Percentiles rank a stretch among this genome's conserved stretches.
Evolutionary conservation across 2,113 vertebrate genomes (phyloP).

Genomic region (Taurulus bubalis): DNA sequence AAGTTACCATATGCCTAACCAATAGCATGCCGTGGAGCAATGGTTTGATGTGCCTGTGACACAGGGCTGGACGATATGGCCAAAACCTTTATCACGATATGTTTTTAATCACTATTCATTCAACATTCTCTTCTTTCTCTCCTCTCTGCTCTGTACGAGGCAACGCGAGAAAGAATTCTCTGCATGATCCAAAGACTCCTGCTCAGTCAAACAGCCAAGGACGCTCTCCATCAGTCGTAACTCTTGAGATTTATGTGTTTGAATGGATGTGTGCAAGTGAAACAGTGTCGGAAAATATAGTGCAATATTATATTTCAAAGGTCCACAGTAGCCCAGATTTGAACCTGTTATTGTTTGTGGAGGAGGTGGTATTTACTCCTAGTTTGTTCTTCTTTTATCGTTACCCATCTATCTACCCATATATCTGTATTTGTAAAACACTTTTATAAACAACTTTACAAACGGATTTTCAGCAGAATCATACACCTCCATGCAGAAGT

Average conservation of each 20-base stretch:
- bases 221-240: constrained; percentile 1
- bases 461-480: constrained; percentile 2
- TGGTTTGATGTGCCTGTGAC: not conserved
- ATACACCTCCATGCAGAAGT: not conserved
- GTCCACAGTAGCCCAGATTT: not conserved
- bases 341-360: not conserved
- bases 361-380: not conserved
- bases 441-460: constrained; percentile 1
- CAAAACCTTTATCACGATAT: not conserved
- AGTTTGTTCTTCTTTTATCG: not conserved
- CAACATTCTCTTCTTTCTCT: not conserved
- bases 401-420: not conserved
- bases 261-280: not conserved
- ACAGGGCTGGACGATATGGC: too few species aligned
- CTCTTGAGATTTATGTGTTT: not conserved
- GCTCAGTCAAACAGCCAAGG: constrained; percentile 10
- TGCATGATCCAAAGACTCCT: not conserved
- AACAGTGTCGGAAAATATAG: not conserved
- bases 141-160: not conserved
- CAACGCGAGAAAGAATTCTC: not conserved
- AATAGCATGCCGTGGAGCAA: not conserved
- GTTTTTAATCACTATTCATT: constrained; percentile 8
- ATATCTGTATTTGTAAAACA: not conserved
- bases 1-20: constrained; percentile 2
- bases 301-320: constrained; percentile 8